Conservation (phyloP, 2,888 invertebrate genomes). For the Dryocosmus kuriphilus region DNA sequence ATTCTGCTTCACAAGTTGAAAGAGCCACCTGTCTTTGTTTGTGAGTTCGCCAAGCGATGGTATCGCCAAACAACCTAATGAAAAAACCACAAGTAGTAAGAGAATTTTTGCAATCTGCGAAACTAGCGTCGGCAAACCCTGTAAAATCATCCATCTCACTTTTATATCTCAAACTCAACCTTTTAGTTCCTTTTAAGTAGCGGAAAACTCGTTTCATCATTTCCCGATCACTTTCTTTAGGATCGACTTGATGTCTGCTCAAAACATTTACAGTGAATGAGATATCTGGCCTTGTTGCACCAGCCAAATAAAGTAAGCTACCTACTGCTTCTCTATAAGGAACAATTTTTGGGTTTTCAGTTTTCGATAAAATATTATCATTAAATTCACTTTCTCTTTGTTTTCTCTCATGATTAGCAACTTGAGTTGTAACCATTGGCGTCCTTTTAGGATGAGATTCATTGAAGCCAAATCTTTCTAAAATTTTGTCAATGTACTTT, state of each 20-base stretch:
- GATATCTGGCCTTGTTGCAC: no score
- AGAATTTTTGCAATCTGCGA: conserved; percentile 47
- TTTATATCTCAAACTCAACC: conserved; percentile 19
- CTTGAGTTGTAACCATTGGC: no score
- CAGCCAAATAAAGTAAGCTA: conserved; percentile 43
- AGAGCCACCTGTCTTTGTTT: conserved; percentile 45
- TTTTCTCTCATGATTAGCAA: no score
- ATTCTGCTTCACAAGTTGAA: background rate
- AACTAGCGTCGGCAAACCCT: conserved; percentile 29
- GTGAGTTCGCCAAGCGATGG: conserved; percentile 47
- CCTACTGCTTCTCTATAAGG: conserved; percentile 56
- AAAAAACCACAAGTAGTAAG: conserved; percentile 48
- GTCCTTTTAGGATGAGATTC: conserved; percentile 40
- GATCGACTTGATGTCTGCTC: no score
- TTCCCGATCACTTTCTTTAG: no score
- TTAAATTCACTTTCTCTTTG: no score
- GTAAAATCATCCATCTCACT: background rate
- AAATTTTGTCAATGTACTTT: conserved; percentile 12
- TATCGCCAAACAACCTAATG: conserved; percentile 41
- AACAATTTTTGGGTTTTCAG: conserved; percentile 38
- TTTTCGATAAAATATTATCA: background rate
- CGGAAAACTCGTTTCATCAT: no score
- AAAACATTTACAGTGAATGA: no score
- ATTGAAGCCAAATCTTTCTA: conserved; percentile 46
- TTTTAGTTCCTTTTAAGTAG: no score